Conservation (phyloP, 2,888 invertebrate species). For the Drosophila putrida region DNA sequence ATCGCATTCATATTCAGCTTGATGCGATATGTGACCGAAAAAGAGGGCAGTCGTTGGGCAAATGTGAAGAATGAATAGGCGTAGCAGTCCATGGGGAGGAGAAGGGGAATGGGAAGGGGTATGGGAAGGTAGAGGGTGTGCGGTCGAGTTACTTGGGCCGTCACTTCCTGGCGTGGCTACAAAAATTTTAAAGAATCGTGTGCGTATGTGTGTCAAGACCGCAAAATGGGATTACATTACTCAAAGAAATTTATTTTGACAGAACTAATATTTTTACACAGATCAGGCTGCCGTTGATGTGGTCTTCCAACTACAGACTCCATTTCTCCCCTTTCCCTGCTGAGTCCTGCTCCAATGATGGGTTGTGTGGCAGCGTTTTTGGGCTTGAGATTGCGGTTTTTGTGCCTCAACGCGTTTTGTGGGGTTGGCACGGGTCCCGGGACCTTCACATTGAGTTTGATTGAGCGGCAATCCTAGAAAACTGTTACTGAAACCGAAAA, state of each 20-base stretch:
- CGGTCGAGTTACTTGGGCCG: constrained; percentile 48
- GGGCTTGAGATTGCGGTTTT: constrained; percentile 40
- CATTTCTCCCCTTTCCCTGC: background rate
- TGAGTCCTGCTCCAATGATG: background rate
- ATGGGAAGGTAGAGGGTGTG: constrained; percentile 2
- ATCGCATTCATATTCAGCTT: constrained; percentile 82
- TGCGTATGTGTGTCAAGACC: constrained; percentile 74
- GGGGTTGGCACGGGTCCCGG: constrained; percentile 4
- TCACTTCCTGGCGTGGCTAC: constrained; percentile 22
- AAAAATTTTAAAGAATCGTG: constrained; percentile 46
- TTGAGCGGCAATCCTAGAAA: constrained; percentile 26
- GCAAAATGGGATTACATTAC: constrained; percentile 84
- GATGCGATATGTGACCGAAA: constrained; percentile 76
- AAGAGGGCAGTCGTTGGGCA: constrained; percentile 17
- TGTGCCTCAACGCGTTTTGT: constrained; percentile 20
- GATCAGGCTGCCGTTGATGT: constrained; percentile 66
- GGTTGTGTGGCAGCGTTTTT: constrained; percentile 11
- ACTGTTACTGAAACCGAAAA: background rate
- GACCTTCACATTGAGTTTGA: constrained; percentile 41
- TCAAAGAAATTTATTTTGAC: constrained; percentile 84
- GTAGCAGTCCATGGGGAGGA: constrained; percentile 14
- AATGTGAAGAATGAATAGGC: constrained; percentile 45
- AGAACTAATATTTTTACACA: constrained; percentile 83
- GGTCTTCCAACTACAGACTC: constrained; percentile 19
- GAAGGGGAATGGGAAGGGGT: background rate